These are phyloP conservation scores for Drosophila birchii DNA, from an alignment of 2,888 invertebrate species.

Conservation along the genomic window DNA sequence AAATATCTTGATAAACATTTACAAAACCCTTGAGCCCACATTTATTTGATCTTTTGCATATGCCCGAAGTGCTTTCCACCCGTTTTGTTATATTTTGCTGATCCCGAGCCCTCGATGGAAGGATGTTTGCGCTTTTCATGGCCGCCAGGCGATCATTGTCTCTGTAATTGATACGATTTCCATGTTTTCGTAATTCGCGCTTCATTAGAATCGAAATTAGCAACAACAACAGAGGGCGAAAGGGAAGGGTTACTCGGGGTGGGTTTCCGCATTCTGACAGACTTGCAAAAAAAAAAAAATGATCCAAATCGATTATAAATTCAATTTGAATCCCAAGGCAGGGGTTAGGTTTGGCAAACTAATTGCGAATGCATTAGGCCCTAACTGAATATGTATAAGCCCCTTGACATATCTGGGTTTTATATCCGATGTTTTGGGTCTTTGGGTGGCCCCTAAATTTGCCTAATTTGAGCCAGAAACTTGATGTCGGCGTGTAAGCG, in stretches of 20 bases:
- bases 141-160: constrained; percentile 44
- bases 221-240: constrained; percentile 53
- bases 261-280: constrained; percentile 25
- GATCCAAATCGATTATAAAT: constrained; percentile 80
- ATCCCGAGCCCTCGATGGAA: not conserved
- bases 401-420: constrained; percentile 60
- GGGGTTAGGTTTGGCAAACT: constrained; percentile 56
- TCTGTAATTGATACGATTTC: constrained; percentile 72
- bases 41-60: constrained; percentile 11
- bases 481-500: constrained; percentile 74
- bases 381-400: constrained; percentile 47
- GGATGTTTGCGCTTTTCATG: constrained; percentile 42
- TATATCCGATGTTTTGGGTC: constrained; percentile 20
- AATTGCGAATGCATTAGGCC: constrained; percentile 78
- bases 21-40: constrained; percentile 14
- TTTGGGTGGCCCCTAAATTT: constrained; percentile 50
- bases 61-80: not conserved
- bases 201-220: constrained; percentile 78
- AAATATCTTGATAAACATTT: constrained; percentile 4
- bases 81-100: not conserved
- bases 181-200: constrained; percentile 63
- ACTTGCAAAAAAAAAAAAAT: constrained; percentile 53
- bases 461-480: constrained; percentile 73
- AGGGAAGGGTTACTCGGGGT: constrained; percentile 50
- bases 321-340: constrained; percentile 57